Evolutionary conservation across 1,140 invertebrate genomes (phyloP).

Genomic region (Solenopsis invicta): DNA sequence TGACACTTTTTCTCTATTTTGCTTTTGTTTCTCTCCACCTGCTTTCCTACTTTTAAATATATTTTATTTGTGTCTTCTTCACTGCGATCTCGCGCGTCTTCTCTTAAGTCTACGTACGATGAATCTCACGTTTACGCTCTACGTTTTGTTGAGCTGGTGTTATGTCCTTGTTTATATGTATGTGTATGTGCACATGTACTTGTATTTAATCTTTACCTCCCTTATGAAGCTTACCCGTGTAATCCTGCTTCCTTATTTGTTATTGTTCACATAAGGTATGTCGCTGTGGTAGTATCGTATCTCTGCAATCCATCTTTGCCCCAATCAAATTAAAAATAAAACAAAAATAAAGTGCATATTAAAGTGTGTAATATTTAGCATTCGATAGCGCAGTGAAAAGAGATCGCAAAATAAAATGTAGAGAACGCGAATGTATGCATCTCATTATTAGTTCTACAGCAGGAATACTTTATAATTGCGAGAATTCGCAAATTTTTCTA

Average conservation of each 20-base stretch:
- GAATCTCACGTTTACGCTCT: slow-evolving; percentile 66
- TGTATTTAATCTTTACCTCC: slow-evolving; percentile 46
- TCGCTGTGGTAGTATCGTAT: slow-evolving; percentile 24
- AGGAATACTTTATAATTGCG: slow-evolving; percentile 20
- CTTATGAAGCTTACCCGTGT: slow-evolving; percentile 51
- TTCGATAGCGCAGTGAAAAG: neutral
- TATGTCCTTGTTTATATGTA: slow-evolving; percentile 75
- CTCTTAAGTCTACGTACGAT: slow-evolving; percentile 68
- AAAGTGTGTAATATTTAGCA: neutral
- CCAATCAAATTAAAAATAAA: slow-evolving; percentile 16
- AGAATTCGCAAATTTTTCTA: neutral
- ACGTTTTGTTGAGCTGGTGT: slow-evolving; percentile 80
- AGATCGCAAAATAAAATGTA: slow-evolving; percentile 33
- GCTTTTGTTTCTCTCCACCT: neutral
- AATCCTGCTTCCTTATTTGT: slow-evolving; percentile 35
- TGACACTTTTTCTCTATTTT: slow-evolving; percentile 16
- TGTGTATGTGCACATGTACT: slow-evolving; percentile 54
- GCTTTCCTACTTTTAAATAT: slow-evolving; percentile 20
- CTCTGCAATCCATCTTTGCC: slow-evolving; percentile 17
- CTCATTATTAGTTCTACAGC: slow-evolving; percentile 1
- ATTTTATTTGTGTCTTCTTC: slow-evolving; percentile 37
- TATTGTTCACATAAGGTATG: slow-evolving; percentile 40
- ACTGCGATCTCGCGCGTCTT: slow-evolving; percentile 44
- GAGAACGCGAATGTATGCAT: slow-evolving; percentile 39
- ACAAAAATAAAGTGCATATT: slow-evolving; percentile 11